Base-by-base conservation (phyloP, 2,888 invertebrate genomes). In the Nebria salina region DNA sequence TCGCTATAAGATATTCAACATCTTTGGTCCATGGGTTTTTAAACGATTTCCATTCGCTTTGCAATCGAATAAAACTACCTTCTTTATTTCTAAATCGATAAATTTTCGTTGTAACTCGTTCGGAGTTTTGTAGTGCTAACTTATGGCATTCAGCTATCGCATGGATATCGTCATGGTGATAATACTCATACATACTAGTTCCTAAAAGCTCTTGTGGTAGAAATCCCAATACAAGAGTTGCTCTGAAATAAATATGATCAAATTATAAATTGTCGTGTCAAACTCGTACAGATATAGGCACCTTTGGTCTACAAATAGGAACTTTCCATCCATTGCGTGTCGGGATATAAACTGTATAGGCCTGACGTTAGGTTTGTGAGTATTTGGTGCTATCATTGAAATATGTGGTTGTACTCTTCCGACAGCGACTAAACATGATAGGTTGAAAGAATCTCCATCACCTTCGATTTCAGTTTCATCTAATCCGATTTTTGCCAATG, bases 1-100 rank as follows among this genome's bases (percentile, higher is more conserved):
- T 96, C 0, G 97, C 95, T 84, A 97, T 94, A 83, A 98, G 91
- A 87, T 95, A 96, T 86, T 98, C 98, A 83, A 97, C 94, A 86
- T 98, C 98, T 89, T 97, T 97, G 0, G 97, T 98, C 97, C 97
- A 98, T 0, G 98, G 98, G 89, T 98, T 98, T 85, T 93, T 93
- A 88, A 98, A 97, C 0, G 95, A 94, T 85, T 95, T 96, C 94
- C 96, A 96, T 86, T 94, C 95, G 83, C 96, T 97, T 86, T 94
- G 94, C 15, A 98, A 88, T 77, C 92, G 91, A 4, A 94, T 91
- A 85, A 93, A 95, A 2, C 92, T 90, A 76, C 95, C 95, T 85
- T 94, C 94, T 88, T 96, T 96, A 70, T 93, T 93, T 82, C 95
- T 92, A 90, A 97, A 96, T 84, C 94, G 91, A 88, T 96, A 97